Evolutionary conservation across 2,113 vertebrate genomes (phyloP).

Genomic region (Rousettus leschenaultii): DNA sequence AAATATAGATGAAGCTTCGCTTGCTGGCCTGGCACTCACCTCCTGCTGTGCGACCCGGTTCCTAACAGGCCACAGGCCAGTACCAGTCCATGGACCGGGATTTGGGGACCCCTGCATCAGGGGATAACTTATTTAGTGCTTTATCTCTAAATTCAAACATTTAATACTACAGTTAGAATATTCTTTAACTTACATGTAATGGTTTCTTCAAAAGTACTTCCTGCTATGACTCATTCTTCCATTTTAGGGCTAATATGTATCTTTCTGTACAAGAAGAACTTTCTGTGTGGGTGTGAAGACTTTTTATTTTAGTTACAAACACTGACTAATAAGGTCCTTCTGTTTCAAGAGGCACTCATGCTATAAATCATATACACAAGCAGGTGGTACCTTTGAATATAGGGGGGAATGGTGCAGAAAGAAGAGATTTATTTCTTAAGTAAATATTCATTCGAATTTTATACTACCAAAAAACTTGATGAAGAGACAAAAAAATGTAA

Average conservation of each 20-base stretch:
- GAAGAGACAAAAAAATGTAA: constrained; percentile 1
- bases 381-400: neutral
- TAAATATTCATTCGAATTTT: constrained; percentile 25
- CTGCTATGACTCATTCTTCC: constrained; percentile 17
- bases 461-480: neutral
- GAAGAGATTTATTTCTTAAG: neutral
- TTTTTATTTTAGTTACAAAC: constrained; percentile 34
- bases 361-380: neutral
- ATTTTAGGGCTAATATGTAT: constrained; percentile 10
- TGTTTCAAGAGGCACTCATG: neutral
- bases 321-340: constrained; percentile 8
- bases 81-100: too few species aligned
- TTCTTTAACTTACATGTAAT: constrained; percentile 28
- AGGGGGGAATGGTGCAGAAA: neutral
- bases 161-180: neutral
- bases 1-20: too few species aligned
- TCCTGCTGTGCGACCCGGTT: too few species aligned
- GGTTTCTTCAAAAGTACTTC: constrained; percentile 46
- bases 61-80: too few species aligned
- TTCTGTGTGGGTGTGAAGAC: constrained; percentile 31
- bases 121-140: neutral
- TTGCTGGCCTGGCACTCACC: too few species aligned
- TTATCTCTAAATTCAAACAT: neutral
- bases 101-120: too few species aligned
- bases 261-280: constrained; percentile 39